Evolutionary conservation across 2,113 vertebrate species (phyloP), one percentile per base, ranked within the genome.

Genomic region (Oryzias woworae): DNA sequence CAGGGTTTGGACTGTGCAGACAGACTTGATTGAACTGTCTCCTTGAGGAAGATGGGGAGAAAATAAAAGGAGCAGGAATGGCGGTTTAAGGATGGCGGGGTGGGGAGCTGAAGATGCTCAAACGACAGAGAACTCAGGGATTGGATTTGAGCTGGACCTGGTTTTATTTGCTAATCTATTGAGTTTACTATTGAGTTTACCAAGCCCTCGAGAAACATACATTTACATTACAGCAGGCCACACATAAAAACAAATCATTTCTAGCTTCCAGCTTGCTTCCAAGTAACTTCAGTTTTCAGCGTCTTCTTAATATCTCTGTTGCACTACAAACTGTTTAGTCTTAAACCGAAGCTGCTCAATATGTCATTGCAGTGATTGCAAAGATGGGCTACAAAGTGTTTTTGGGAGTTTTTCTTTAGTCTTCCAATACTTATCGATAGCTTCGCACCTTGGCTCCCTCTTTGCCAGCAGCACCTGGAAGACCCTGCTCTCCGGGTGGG

Each of bases 401-500:
- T 48, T 36, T 36, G 31, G 7, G 7, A 36, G 45, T 13, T 10
- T 41, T 41, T 55, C 8, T 17, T 12, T 36, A 36, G 36, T 36
- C 8, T 36, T 48, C 16, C 28, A 43, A 10, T n/a, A 6, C 6
- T 24, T 13, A 5, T 2, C 18, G 22, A 47, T 48, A 12, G 8
- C 51, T 24, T 55, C 76, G 45, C 47, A 99, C 97, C 94, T 99
- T 99, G 69, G 95, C 96, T 74, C 97, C 97, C 86, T 99, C 97
- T 86, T 97, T 99, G 66, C 97, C 97, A 80, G 94, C 96, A 67
- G 95, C 91, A 52, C 97, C 97, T 48, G 97, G 95, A 74, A 99
- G 95, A 66, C 97, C 97, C 73, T 98, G 95, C 77, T 99, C 96
- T 66, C 97, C 97, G 10, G 97, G 97, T 53, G 97, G 96, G 0